Percentiles rank a stretch among this genome's conserved stretches.
phyloP scores from a whole-genome alignment of 2,113 vertebrate species.

The Ammospiza nelsoni region DNA sequence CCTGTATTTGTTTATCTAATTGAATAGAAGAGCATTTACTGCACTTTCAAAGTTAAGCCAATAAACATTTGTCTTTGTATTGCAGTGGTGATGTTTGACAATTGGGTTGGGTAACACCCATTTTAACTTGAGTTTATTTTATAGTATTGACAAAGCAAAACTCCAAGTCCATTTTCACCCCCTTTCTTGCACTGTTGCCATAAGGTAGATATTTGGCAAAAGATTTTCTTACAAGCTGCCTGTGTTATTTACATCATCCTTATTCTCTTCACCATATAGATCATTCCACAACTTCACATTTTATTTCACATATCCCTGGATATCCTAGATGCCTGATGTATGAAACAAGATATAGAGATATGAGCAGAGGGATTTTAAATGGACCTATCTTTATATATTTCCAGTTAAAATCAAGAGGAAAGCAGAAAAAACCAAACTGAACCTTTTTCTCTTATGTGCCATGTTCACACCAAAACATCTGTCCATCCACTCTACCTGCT shows the following conservation, averaged over 20 bases:
- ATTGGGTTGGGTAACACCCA: constrained; percentile 29
- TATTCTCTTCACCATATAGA: background rate
- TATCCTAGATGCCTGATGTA: background rate
- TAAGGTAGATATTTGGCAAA: background rate
- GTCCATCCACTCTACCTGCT: background rate
- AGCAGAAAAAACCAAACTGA: background rate
- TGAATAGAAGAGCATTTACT: constrained; percentile 62
- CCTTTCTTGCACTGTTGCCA: background rate
- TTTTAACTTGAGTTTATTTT: constrained; percentile 53
- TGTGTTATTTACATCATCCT: background rate
- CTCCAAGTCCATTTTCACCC: background rate
- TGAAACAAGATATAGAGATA: background rate
- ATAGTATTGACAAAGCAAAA: background rate
- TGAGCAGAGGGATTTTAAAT: background rate
- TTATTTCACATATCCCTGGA: background rate
- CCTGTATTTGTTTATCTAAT: constrained; percentile 66
- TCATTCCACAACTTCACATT: background rate
- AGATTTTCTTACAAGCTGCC: background rate
- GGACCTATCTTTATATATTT: background rate
- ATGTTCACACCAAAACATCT: background rate
- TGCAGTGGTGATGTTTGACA: constrained; percentile 28
- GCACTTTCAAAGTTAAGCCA: constrained; percentile 58
- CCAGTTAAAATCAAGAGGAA: background rate
- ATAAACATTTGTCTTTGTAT: constrained; percentile 63
- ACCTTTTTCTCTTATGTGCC: background rate